Percentiles rank a stretch among this genome's conserved stretches.
phyloP scores from a whole-genome alignment of 2,888 invertebrate genomes.

The Lasioglossum villosulum region DNA sequence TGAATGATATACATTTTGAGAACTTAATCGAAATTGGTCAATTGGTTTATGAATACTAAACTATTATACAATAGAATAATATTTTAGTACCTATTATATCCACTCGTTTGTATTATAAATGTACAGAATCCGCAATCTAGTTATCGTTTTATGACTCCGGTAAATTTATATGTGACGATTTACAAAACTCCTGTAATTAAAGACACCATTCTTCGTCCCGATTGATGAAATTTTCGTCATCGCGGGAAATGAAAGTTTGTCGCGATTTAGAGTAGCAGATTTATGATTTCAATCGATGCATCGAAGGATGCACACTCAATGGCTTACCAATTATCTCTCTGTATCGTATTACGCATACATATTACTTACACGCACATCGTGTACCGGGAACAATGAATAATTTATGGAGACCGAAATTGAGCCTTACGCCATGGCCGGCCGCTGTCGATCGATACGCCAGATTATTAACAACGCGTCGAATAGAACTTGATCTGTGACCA shows the following conservation, averaged over 20 bases:
- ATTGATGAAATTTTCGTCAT: neutral
- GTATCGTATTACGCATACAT: slow-evolving; percentile 49
- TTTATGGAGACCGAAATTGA: slow-evolving; percentile 62
- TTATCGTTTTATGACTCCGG: neutral
- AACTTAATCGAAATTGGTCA: neutral
- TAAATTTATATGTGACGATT: neutral
- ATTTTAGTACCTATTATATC: too few species aligned
- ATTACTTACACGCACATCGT: slow-evolving; percentile 49
- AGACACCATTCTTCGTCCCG: too few species aligned
- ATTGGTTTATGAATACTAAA: neutral
- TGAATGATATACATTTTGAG: neutral
- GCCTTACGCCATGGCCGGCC: slow-evolving; percentile 43
- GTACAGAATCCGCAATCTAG: too few species aligned
- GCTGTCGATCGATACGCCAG: slow-evolving; percentile 45
- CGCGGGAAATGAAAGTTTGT: neutral
- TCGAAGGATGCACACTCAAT: slow-evolving; percentile 29
- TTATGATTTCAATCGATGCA: slow-evolving; percentile 28
- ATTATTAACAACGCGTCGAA: slow-evolving; percentile 56
- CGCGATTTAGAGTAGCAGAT: neutral
- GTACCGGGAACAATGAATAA: slow-evolving; percentile 60
- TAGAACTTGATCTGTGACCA: slow-evolving; percentile 16
- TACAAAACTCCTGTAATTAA: neutral
- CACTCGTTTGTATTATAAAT: too few species aligned
- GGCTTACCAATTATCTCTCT: slow-evolving; percentile 47
- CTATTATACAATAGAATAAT: neutral